Evolutionary conservation across 2,113 vertebrate species (phyloP), one percentile per base, ranked within the genome.

Genomic region (Spheniscus mendiculus): DNA sequence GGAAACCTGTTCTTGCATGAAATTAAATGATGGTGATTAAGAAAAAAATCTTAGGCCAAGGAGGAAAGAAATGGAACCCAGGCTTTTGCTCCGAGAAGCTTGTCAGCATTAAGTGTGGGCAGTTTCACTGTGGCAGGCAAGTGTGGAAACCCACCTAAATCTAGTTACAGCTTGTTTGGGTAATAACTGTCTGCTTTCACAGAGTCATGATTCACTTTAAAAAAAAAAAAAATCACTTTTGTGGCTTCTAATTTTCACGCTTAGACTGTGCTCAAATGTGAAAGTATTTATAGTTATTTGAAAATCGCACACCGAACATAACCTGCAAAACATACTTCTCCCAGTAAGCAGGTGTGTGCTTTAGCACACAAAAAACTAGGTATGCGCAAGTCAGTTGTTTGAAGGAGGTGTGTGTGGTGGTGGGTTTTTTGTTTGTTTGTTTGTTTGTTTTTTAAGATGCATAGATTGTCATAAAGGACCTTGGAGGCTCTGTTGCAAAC

Each of bases 101-200:
- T 82, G 27, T 89, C 89, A 89, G 40, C 65, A 34, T 82, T 63
- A 74, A 71, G 40, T 66, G n/a, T 78, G 52, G 59, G 59, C 52
- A 82, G 52, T 89, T 89, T 83, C 55, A 71, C 14, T 61, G 63
- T 87, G 65, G 89, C 70, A 92, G 36, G 27, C 58, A 74, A 61
- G 36, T 58, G 69, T 87, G n/a, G 62, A 87, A 96, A 91, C 66
- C 36, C 80, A 91, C 40, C 42, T 45, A 62, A 85, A 66, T 87
- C 89, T 70, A 76, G 70, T 95, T 94, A 47, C 36, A 80, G 66
- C 91, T 96, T 92, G 92, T 79, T 87, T 69, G 49, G 6, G 12
- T 90, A 82, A 74, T 95, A 82, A 70, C 76, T 82, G 59, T n/a
- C 52, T 76, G 12, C 66, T 93, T 91, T 71, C 73, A 59, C 5